Base-by-base conservation (phyloP, 2,888 invertebrate species). In the Dasypolia templi region DNA sequence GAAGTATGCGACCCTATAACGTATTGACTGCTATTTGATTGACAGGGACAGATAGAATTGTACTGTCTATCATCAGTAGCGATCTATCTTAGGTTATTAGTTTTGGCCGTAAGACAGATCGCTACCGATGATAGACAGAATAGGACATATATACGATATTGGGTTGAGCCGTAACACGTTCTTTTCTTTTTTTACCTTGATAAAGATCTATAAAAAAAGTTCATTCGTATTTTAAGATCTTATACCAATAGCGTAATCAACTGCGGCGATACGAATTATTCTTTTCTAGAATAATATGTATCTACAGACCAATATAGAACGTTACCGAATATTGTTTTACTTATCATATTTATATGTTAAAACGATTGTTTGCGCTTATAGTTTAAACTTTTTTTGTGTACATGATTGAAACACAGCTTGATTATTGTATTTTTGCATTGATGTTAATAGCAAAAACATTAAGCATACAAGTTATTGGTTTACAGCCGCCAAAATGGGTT, bases 401-500 rank as follows among this genome's bases (percentile, higher is more conserved):
- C 26, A 42, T 26, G 35, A 53, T 62, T 46, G 39, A 62, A 17
- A 65, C n/a, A 62, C 26, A 29, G 81, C 81, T 84, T 81, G 39
- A 44, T 65, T 19, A 26, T 29, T 44, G 19, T 59, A n/a, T 51
- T 64, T 39, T 44, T 39, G n/a, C 2, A 29, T 49, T 39, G 17
- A 6, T 74, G 17, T 44, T 29, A 62, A 51, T 64, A 39, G 14
- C 19, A 49, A 53, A 63, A 53, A 12, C 1, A 66, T 53, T 53
- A 56, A 32, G 11, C 22, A 56, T 71, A 42, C 0, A 26, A 42
- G 17, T 26, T 19, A n/a, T 79, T 81, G 55, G 66, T 88, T 82
- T 93, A 86, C 90, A 95, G 95, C 74, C 69, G 61, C 39, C 91
- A 93, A 92, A 75, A 96, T 96, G 96, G 94, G 66, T 56, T 29